Percentiles rank a stretch among this genome's conserved stretches.
These are phyloP conservation scores for Resseliella maxima DNA, from an alignment of 2,888 invertebrate genomes.

Conservation along the genomic window DNA sequence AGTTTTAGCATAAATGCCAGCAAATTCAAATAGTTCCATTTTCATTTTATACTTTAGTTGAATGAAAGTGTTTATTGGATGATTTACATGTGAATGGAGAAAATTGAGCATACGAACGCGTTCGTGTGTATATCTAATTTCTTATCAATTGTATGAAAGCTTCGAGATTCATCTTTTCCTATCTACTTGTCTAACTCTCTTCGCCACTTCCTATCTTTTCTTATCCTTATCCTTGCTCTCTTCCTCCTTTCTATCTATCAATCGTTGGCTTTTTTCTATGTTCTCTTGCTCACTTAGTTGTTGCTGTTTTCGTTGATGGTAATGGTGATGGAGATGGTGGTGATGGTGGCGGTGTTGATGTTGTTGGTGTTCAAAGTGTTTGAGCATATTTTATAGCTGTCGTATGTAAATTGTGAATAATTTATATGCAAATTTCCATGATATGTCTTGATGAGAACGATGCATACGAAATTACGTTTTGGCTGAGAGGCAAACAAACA, in stretches of 20 bases:
- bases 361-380: neutral
- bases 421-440: conserved; percentile 49
- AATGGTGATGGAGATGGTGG: neutral
- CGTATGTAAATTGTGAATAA: conserved; percentile 48
- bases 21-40: conserved; percentile 55
- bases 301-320: neutral
- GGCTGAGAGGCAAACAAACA: conserved; percentile 36
- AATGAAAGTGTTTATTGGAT: conserved; percentile 46
- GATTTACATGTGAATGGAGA: conserved; percentile 43
- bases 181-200: no score
- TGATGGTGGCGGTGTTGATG: neutral
- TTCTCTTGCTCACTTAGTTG: neutral
- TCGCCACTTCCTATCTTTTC: no score
- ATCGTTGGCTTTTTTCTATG: neutral
- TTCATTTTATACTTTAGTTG: conserved; percentile 15
- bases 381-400: conserved; percentile 26
- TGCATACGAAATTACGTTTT: conserved; percentile 17
- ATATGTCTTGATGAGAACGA: conserved; percentile 48
- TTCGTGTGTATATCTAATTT: neutral
- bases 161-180: neutral
- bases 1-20: conserved; percentile 13
- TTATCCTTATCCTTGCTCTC: no score
- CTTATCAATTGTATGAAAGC: conserved; percentile 41
- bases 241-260: neutral
- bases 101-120: conserved; percentile 20